A percentile compares a stretch with the other conserved stretches of the same genome.
Evolutionary conservation across 2,888 invertebrate genomes (phyloP).

Genomic region (Luffia ferchaultella): DNA sequence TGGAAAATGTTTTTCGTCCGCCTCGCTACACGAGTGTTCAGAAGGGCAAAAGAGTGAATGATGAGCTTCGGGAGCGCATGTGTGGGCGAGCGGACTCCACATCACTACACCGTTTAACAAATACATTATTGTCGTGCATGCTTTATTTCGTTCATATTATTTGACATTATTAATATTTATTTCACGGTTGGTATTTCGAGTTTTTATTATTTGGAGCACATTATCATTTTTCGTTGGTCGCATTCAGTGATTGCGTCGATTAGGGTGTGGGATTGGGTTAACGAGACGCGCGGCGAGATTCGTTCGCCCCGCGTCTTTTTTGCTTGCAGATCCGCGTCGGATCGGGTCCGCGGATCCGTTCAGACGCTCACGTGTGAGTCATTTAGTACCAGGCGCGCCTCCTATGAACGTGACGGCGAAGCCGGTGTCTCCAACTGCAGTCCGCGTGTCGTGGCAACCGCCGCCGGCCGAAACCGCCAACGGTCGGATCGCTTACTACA

Average conservation of each 20-base stretch:
- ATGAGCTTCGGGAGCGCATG: constrained; percentile 44
- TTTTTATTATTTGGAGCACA: constrained; percentile 21
- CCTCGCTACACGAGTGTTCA: constrained; percentile 19
- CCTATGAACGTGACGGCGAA: constrained; percentile 92
- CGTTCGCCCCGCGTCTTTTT: constrained; percentile 23
- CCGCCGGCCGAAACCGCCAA: constrained; percentile 91
- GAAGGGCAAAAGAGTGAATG: constrained; percentile 48
- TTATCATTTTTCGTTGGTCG: constrained; percentile 41
- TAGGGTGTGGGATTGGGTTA: constrained; percentile 26
- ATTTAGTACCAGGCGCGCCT: constrained; percentile 94
- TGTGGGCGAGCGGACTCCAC: constrained; percentile 59
- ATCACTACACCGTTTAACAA: constrained; percentile 31
- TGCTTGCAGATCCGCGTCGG: constrained; percentile 34
- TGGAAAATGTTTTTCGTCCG: neutral
- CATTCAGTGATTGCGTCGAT: constrained; percentile 65
- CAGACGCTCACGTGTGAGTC: constrained; percentile 29
- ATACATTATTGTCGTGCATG: constrained; percentile 19
- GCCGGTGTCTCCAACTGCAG: constrained; percentile 88
- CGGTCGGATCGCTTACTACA: constrained; percentile 94
- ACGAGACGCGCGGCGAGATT: constrained; percentile 23
- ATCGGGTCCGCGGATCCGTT: constrained; percentile 16
- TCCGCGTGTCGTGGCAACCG: constrained; percentile 91
- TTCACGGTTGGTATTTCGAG: constrained; percentile 51
- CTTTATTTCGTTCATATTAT: constrained; percentile 4
- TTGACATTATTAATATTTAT: constrained; percentile 17